These are phyloP conservation scores for Cyprinodon tularosa DNA, from an alignment of 2,113 vertebrate genomes.

Conservation along the genomic window DNA sequence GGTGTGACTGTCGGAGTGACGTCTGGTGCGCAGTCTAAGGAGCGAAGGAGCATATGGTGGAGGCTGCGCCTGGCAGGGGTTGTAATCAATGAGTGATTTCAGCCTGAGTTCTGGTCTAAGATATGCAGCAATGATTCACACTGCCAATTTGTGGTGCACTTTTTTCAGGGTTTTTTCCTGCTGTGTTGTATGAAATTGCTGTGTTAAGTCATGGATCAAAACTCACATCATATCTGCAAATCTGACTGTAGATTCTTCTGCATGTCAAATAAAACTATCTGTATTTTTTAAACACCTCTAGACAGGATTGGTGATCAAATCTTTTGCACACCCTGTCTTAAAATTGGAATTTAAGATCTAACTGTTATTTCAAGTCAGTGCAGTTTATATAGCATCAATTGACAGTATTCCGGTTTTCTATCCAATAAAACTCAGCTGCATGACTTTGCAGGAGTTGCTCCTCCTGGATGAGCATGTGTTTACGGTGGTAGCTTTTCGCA, in stretches of 20 bases:
- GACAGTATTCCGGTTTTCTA: too few species aligned
- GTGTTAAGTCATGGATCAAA: not conserved
- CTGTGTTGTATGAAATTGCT: not conserved
- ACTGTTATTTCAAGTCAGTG: not conserved
- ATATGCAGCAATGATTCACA: not conserved
- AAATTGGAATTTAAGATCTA: not conserved
- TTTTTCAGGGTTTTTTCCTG: too few species aligned
- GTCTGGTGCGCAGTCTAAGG: constrained; percentile 4
- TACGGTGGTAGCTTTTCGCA: too few species aligned
- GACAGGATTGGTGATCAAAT: not conserved
- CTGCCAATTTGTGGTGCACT: not conserved
- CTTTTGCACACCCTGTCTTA: not conserved
- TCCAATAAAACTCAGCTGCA: too few species aligned
- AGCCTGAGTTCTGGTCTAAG: constrained; percentile 1
- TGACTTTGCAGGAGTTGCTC: too few species aligned
- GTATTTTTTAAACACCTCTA: not conserved
- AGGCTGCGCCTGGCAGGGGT: constrained; percentile 21
- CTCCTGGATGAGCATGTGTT: too few species aligned
- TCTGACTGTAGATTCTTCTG: too few species aligned
- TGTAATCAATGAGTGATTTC: constrained; percentile 52
- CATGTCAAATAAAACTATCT: not conserved
- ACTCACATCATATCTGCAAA: not conserved
- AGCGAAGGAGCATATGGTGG: constrained; percentile 34
- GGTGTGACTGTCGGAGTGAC: constrained; percentile 10
- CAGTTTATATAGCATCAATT: too few species aligned